These are phyloP conservation scores for Holcopasites calliopsidis DNA, from an alignment of 1,140 invertebrate genomes.

Conservation along the genomic window DNA sequence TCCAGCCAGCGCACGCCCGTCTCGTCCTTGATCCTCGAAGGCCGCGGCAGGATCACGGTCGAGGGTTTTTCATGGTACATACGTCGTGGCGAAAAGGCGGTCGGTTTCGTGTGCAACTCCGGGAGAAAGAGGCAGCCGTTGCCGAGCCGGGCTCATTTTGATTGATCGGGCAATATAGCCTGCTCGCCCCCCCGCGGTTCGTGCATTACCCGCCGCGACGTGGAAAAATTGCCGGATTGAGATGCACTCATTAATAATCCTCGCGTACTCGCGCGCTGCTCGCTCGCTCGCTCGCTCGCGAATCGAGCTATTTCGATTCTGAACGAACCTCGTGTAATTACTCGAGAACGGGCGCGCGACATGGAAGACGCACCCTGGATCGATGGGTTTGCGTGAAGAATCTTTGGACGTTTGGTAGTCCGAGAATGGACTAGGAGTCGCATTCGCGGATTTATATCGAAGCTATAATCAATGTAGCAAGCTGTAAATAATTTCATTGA, in stretches of 20 bases:
- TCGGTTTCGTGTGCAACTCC: conserved; percentile 45
- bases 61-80: conserved; percentile 51
- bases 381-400: conserved; percentile 7
- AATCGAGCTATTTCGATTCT: conserved; percentile 54
- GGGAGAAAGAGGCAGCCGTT: conserved; percentile 55
- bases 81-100: conserved; percentile 52
- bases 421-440: neutral
- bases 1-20: neutral
- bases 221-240: conserved; percentile 78
- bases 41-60: conserved; percentile 36
- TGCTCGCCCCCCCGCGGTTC: conserved; percentile 76
- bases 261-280: conserved; percentile 41
- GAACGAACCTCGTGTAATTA: conserved; percentile 50
- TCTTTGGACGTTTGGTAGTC: neutral
- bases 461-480: too few species aligned
- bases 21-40: conserved; percentile 42
- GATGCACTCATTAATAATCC: conserved; percentile 79
- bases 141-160: conserved; percentile 73
- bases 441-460: neutral
- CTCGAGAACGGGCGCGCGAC: conserved; percentile 36
- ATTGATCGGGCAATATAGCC: conserved; percentile 79
- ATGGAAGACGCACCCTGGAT: neutral
- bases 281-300: conserved; percentile 14
- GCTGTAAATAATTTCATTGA: too few species aligned
- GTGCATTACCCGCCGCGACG: conserved; percentile 75